Evolutionary conservation across 2,888 invertebrate species (phyloP), one percentile per base, ranked within the genome.

Genomic region (Ectropis crepuscularia): DNA sequence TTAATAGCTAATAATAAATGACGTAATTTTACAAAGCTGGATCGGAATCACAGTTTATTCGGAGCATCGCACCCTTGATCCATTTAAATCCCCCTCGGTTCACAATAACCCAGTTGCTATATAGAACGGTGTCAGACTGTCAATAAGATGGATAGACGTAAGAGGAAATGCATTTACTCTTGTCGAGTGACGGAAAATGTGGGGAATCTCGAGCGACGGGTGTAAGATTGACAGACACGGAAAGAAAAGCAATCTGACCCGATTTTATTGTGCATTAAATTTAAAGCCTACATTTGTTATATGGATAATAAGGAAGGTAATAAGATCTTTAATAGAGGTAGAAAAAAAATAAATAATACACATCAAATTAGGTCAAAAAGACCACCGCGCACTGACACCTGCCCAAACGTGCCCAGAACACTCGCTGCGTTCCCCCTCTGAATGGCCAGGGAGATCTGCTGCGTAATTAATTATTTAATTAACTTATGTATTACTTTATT

Each of bases 101-200:
- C 46, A 53, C 28, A 36, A 28, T 53, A 60, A 43, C 48, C 47
- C 28, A 48, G 37, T 51, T 49, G 48, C 0, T 49, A 46, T 45
- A 48, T 42, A 49, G 50, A 49, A 53, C 28, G 46, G 36, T 39
- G 47, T 53, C 38, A 10, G 41, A 37, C 16, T 28, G 16, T 28
- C 50, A 12, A 38, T 39, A 51, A 60, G 47, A 60, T 53, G 36
- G 37, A 48, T 46, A 28, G 51, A 37, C 12, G 41, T 42, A 41
- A 51, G 36, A 37, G 58, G 51, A 46, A 53, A 45, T 59, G 60
- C 60, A 53, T 48, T 50, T 50, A 42, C 12, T 58, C 2, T 12
- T 46, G 16, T 12, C 39, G 55, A 41, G 16, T 49, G 38, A 36
- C 1, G 45, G 49, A 11, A 11, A 11, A 16, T 10, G 6, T 36